Percentiles rank a stretch among this genome's conserved stretches.
Conservation (phyloP, 2,113 vertebrate species). For the Saiga tatarica region DNA sequence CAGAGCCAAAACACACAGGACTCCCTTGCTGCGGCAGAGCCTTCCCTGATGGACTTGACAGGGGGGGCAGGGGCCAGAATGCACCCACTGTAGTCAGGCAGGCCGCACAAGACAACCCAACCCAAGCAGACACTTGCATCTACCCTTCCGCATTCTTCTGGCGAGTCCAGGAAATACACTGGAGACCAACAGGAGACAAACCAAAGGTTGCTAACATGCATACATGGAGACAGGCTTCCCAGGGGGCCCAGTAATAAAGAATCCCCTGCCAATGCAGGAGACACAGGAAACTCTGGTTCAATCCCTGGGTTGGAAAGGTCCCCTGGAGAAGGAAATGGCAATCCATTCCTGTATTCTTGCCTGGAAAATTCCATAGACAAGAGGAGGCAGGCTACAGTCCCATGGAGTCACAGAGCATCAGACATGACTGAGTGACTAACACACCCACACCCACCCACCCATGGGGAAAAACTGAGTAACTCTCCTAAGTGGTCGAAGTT, state of each 20-base stretch:
- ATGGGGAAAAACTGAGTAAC: not conserved
- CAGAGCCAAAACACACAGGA: not conserved
- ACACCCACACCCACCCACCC: not conserved
- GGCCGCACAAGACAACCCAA: not conserved
- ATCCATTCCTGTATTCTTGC: not conserved
- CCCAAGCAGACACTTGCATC: not conserved
- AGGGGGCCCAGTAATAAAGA: not conserved
- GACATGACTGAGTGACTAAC: not conserved
- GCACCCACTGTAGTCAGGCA: accelerated
- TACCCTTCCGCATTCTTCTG: not conserved
- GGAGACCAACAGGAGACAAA: not conserved
- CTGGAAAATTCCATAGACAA: not conserved
- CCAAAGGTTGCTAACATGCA: not conserved
- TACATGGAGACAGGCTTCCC: not conserved
- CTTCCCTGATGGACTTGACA: not conserved
- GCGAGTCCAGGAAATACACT: not conserved
- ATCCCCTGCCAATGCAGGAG: not conserved
- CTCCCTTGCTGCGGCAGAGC: not conserved
- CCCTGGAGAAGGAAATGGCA: not conserved
- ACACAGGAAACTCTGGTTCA: not conserved
- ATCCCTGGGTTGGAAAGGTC: not conserved
- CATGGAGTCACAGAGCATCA: not conserved
- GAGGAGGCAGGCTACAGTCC: not conserved
- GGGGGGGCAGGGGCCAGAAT: not conserved
- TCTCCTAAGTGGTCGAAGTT: not conserved